These are phyloP conservation scores for Euwallacea similis DNA, from an alignment of 1,140 invertebrate genomes.

Conservation along the genomic window DNA sequence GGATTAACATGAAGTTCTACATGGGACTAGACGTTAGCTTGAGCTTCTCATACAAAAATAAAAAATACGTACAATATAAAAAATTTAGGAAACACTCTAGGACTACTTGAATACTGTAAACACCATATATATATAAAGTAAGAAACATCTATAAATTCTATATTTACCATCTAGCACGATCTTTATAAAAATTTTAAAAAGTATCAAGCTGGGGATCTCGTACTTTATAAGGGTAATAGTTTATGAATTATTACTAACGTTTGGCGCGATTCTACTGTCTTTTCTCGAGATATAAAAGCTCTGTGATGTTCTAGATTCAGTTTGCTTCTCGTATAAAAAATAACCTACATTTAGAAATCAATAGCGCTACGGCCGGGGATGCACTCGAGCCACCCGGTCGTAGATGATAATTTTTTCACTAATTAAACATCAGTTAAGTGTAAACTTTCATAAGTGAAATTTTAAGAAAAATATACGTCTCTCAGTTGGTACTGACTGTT, in stretches of 20 bases:
- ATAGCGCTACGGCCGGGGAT: too few species aligned
- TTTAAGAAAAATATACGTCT: slow-evolving; percentile 42
- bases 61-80: slow-evolving; percentile 56
- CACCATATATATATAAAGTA: slow-evolving; percentile 53
- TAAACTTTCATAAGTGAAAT: slow-evolving; percentile 34
- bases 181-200: slow-evolving; percentile 50
- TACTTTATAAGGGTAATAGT: slow-evolving; percentile 42
- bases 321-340: slow-evolving; percentile 39
- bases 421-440: slow-evolving; percentile 18
- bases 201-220: slow-evolving; percentile 47
- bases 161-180: slow-evolving; percentile 39
- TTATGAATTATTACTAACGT: slow-evolving; percentile 32
- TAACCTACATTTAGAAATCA: slow-evolving; percentile 31
- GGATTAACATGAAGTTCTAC: slow-evolving; percentile 41
- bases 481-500: slow-evolving; percentile 31
- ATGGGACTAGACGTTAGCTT: slow-evolving; percentile 55
- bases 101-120: slow-evolving; percentile 55
- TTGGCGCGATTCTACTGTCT: slow-evolving; percentile 39
- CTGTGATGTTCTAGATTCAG: slow-evolving; percentile 34
- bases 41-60: slow-evolving; percentile 56
- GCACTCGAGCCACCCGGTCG: not conserved
- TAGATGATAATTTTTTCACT: not conserved
- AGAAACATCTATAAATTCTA: slow-evolving; percentile 51
- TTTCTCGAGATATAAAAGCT: slow-evolving; percentile 37
- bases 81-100: slow-evolving; percentile 54